Evolutionary conservation across 2,888 invertebrate genomes (phyloP), one percentile per base, ranked within the genome.

Genomic region (Entomobrya proxima): DNA sequence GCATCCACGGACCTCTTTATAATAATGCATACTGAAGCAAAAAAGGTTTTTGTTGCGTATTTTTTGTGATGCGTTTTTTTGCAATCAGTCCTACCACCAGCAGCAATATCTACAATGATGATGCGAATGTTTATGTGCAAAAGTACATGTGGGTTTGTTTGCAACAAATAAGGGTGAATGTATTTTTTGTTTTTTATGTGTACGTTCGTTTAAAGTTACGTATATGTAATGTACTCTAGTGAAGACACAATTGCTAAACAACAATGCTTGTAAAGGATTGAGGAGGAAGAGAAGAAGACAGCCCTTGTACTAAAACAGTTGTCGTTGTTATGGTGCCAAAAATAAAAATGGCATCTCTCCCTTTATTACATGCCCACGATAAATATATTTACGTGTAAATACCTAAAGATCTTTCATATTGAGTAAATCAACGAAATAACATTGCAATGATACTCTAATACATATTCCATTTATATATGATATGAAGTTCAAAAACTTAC

Each of bases 121-220:
- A 13, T 52, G 52, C 52, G 21, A n/a, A 64, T 64, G 64, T 35
- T 64, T 64, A 30, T 58, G 32, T 27, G 24, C 7, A 47, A n/a
- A 5, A 13, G 58, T n/a, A 64, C 61, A 64, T 69, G 69, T 69
- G 69, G 44, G 69, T 69, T 69, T 72, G 13, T 44, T 69, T 72
- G 47, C 72, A 72, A 72, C 47, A 72, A 72, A 69, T 40, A 67
- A 72, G 72, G 72, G 72, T 72, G 72, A 72, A 72, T 72, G 72
- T 47, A 47, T 72, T 72, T 72, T 72, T 47, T 30, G 47, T 47
- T 72, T 72, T 69, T 67, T 27, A 30, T 72, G n/a, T 35, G n/a
- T 64, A 21, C 21, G 21, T 21, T n/a, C 32, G 47, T 47, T 47
- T 13, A n/a, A 47, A 47, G 47, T 47, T 15, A 47, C 69, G 18